Conservation (phyloP, 2,797 vertebrate genomes). For the Streptopelia turtur region DNA sequence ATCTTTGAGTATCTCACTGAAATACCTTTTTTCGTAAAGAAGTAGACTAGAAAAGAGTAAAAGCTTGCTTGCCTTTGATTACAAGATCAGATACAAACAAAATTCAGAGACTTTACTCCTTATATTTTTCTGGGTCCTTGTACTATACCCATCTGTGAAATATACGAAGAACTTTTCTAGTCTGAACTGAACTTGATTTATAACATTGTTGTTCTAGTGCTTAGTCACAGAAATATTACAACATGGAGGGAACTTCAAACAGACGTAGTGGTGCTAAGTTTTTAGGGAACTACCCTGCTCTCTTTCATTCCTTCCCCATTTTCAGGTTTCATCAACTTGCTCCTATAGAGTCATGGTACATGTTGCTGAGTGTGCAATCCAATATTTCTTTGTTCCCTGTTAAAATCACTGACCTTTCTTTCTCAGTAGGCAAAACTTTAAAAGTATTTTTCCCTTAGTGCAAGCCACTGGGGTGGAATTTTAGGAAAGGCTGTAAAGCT, state of each 20-base stretch:
- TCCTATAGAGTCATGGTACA: fast-evolving
- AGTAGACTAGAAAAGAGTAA: background rate
- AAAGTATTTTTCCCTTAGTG: background rate
- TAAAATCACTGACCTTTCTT: background rate
- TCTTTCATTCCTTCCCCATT: background rate
- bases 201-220: background rate
- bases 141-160: background rate
- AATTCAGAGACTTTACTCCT: background rate
- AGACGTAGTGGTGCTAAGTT: background rate
- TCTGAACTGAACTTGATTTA: background rate
- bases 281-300: background rate
- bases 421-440: background rate
- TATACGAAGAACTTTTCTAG: background rate
- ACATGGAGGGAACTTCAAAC: background rate
- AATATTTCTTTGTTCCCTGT: background rate
- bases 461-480: background rate
- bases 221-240: background rate
- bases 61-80: background rate
- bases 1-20: background rate
- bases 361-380: background rate
- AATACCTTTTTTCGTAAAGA: background rate
- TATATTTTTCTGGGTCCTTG: background rate
- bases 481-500: background rate
- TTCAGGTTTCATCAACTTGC: background rate
- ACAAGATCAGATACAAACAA: background rate